Percentiles rank a stretch among this genome's conserved stretches.
Conservation (phyloP, 2,888 invertebrate species). For the Cinara cedri region DNA sequence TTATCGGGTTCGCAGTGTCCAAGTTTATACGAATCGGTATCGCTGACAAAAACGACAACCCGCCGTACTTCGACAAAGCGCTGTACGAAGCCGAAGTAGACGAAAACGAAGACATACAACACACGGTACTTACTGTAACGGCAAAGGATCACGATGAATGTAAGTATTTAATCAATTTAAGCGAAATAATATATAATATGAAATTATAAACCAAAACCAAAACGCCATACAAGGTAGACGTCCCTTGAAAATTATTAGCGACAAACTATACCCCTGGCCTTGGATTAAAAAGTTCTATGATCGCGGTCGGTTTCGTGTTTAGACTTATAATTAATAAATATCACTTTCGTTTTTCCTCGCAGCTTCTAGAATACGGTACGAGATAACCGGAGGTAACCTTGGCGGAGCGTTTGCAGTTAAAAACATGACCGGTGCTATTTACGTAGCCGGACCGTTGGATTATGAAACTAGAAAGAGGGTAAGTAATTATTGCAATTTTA, state of each 20-base stretch:
- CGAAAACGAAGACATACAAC: slow-evolving; percentile 96
- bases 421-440: slow-evolving; percentile 98
- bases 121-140: slow-evolving; percentile 95
- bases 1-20: slow-evolving; percentile 77
- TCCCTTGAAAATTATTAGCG: too few relatives aligned
- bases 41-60: slow-evolving; percentile 99
- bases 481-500: slow-evolving; percentile 65
- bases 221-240: too few relatives aligned
- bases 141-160: slow-evolving; percentile 99
- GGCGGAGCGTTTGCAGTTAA: slow-evolving; percentile 97
- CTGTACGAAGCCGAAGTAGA: slow-evolving; percentile 96
- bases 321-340: too few relatives aligned
- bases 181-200: too few relatives aligned
- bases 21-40: slow-evolving; percentile 98
- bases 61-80: slow-evolving; percentile 96
- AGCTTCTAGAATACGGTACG: slow-evolving; percentile 99
- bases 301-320: too few relatives aligned
- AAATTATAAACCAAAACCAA: too few relatives aligned
- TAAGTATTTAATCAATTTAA: slow-evolving; percentile 68
- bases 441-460: slow-evolving; percentile 95
- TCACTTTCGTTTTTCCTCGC: slow-evolving; percentile 62
- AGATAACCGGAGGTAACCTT: slow-evolving; percentile 99
- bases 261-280: too few relatives aligned
- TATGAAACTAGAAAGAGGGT: slow-evolving; percentile 96
- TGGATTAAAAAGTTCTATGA: too few relatives aligned